Conservation (phyloP, 2,113 vertebrate species). For the Meriones unguiculatus region DNA sequence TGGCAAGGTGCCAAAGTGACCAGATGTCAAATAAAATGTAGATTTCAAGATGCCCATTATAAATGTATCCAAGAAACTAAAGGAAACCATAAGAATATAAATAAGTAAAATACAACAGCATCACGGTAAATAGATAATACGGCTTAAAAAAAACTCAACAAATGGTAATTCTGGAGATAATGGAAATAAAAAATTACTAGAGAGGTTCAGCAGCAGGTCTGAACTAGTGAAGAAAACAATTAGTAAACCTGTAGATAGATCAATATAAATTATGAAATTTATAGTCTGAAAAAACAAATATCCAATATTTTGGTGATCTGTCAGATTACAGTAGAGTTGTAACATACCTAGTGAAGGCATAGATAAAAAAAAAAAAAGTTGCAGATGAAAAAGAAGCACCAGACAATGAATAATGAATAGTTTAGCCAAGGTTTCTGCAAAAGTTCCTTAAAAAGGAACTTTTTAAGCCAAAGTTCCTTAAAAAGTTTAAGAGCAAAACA, state of each 20-base stretch:
- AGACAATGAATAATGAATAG: background rate
- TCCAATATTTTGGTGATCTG: background rate
- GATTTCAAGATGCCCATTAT: background rate
- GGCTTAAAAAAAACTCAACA: background rate
- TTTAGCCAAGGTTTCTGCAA: background rate
- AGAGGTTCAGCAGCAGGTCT: background rate
- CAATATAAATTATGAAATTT: background rate
- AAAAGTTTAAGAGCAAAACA: background rate
- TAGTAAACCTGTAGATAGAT: background rate
- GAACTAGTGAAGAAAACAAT: background rate
- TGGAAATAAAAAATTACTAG: background rate
- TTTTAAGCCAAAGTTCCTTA: background rate
- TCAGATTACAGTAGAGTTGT: background rate
- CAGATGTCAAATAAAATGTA: background rate
- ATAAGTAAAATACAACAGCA: background rate
- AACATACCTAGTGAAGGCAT: background rate
- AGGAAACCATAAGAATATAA: background rate
- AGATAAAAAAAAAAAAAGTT: background rate
- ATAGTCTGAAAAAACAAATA: background rate
- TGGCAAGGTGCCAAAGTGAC: background rate
- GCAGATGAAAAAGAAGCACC: background rate
- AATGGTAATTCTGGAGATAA: background rate
- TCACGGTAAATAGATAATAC: background rate
- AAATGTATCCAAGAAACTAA: background rate
- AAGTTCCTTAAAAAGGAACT: background rate